A percentile compares a stretch with the other conserved stretches of the same genome.
Evolutionary conservation across 1,140 invertebrate species (phyloP).

Genomic region (Meloidogyne floridensis): DNA sequence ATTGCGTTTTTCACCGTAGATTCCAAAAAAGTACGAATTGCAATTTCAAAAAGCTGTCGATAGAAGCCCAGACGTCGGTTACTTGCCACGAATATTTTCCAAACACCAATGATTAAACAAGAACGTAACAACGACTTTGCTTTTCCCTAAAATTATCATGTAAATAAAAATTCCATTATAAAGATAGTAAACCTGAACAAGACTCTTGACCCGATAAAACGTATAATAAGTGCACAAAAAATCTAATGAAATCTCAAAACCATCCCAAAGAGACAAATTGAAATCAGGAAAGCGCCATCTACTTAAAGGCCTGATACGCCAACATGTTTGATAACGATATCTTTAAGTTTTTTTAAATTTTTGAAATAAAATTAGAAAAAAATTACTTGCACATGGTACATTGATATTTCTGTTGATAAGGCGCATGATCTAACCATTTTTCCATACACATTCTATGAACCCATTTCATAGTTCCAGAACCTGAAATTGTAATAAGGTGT

Average conservation of each 20-base stretch:
- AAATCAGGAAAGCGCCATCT: conserved; percentile 9
- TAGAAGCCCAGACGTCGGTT: conserved; percentile 18
- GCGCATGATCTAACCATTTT: conserved; percentile 22
- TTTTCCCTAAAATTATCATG: conserved; percentile 10
- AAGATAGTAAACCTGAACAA: not conserved
- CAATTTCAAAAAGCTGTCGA: not conserved
- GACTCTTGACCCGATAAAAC: not conserved
- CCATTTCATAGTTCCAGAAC: conserved; percentile 31
- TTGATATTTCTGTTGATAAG: conserved; percentile 20
- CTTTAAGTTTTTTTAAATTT: not conserved
- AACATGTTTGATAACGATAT: not conserved
- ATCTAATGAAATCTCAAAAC: conserved; percentile 14
- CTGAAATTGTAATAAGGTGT: not conserved
- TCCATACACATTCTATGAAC: conserved; percentile 19
- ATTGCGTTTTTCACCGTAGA: conserved; percentile 12
- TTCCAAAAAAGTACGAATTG: conserved; percentile 5
- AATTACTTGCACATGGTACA: conserved; percentile 27
- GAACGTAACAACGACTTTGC: conserved; percentile 10
- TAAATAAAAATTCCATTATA: not conserved
- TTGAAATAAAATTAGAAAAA: not conserved
- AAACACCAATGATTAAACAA: not conserved
- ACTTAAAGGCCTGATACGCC: conserved; percentile 13
- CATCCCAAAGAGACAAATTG: conserved; percentile 11
- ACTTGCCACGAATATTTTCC: conserved; percentile 19
- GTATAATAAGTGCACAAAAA: conserved; percentile 7